Conservation (phyloP, 2,113 vertebrate genomes). For the Phoenicopterus ruber region DNA sequence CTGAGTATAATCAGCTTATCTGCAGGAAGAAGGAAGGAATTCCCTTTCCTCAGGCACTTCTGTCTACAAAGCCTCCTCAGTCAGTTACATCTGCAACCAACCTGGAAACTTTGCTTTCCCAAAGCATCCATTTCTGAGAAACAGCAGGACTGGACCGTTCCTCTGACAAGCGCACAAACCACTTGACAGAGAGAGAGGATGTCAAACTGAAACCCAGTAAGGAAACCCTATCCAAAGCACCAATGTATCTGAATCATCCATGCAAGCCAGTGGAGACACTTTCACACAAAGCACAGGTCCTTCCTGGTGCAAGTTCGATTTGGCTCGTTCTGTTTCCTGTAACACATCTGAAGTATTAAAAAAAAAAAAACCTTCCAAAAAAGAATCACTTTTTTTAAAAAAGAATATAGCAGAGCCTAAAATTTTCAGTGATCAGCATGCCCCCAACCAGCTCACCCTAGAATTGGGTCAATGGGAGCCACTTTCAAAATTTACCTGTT, state of each 20-base stretch:
- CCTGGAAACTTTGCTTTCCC: not conserved
- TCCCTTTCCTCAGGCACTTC: not conserved
- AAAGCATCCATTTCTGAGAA: not conserved
- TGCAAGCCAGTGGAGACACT: not conserved
- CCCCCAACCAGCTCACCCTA: not conserved
- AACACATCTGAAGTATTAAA: not conserved
- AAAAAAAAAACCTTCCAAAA: not conserved
- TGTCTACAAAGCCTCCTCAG: not conserved
- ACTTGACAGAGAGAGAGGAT: not conserved
- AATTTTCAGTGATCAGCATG: not conserved
- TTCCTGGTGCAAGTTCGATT: not conserved
- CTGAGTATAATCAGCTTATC: conserved; percentile 10
- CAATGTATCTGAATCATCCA: not conserved
- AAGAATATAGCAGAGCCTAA: not conserved
- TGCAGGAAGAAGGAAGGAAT: not conserved
- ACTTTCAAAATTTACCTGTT: not conserved
- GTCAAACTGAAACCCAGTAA: not conserved
- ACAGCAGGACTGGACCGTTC: not conserved
- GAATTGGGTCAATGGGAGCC: not conserved
- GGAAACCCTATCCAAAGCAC: not conserved
- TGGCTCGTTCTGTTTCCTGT: not conserved
- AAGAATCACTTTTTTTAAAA: not conserved
- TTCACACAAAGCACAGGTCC: not conserved
- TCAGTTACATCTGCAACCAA: not conserved
- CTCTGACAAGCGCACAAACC: not conserved